Base-by-base conservation (phyloP, 2,888 invertebrate genomes). In the Caenorhabditis becei region DNA sequence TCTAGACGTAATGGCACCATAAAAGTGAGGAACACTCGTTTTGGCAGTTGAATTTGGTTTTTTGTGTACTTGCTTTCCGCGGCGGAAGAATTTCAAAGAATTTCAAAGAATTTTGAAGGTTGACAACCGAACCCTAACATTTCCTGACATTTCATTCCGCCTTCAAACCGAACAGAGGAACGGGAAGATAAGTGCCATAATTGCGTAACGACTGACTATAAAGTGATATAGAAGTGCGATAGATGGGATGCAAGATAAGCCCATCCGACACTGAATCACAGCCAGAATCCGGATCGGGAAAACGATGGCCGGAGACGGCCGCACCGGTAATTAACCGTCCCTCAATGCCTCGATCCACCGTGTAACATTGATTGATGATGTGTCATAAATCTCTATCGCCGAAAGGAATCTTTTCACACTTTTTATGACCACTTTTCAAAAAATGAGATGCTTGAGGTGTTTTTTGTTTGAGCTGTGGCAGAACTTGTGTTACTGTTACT, bases 351-450 rank as follows among this genome's bases (percentile, higher is more conserved):
- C 5, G n/a, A 51, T 51, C 11, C 47, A 63, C 72, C 72, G 79
- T 79, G 79, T 79, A 79, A 79, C 79, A 79, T 51, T 79, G 79
- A 79, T 79, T 79, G 79, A 79, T 79, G 79, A 71, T 26, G 65
- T 65, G 78, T 37, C 71, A 62, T 78, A 71, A 75, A 75, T 53
- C 56, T 51, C n/a, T 51, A 75, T 75, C 75, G 59, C 41, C 53
- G 16, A 37, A 5, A 49, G 7, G 44, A 26, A 75, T 75, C 75
- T 61, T 75, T 66, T 75, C 66, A 75, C 75, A 61, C 59, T 66
- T 74, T 72, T 75, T 44, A 59, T 53, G 59, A 28, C 53, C 54
- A n/a, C 24, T 49, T 66, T 75, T 70, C 24, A 70, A 77, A 69
- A 49, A 44, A 63, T 44, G 20, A 49, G 18, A 18, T 44, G 47